Evolutionary conservation across 2,113 vertebrate species (phyloP).

Genomic region (Paradoxurus hermaphroditus): DNA sequence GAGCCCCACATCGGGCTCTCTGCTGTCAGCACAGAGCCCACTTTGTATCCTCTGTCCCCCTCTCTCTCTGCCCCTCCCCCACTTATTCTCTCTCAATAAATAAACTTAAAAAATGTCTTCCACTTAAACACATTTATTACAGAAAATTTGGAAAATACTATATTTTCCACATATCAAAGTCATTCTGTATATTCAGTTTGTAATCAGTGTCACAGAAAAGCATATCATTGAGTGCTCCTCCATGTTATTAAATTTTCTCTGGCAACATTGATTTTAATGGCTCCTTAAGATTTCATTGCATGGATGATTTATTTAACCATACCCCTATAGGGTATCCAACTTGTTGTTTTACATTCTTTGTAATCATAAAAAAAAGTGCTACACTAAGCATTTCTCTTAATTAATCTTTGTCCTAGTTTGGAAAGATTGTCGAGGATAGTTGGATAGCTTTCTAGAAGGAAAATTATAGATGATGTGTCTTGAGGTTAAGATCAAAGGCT

Average conservation of each 20-base stretch:
- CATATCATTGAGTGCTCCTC: constrained; percentile 14
- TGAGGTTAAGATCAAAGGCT: constrained; percentile 27
- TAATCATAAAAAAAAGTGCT: constrained; percentile 24
- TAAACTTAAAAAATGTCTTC: not conserved
- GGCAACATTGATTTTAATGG: constrained; percentile 61
- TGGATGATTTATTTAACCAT: constrained; percentile 57
- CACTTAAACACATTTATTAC: not conserved
- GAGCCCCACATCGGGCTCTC: not conserved
- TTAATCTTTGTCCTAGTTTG: constrained; percentile 34
- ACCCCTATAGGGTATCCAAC: not conserved
- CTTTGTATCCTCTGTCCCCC: too few species aligned
- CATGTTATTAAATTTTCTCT: constrained; percentile 58
- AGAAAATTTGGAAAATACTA: constrained; percentile 21
- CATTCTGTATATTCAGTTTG: constrained; percentile 21
- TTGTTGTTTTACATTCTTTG: constrained; percentile 46
- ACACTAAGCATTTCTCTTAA: constrained; percentile 52
- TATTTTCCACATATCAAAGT: not conserved
- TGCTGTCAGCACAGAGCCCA: too few species aligned
- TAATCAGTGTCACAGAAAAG: constrained; percentile 42
- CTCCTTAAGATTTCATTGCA: constrained; percentile 41
- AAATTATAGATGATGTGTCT: not conserved
- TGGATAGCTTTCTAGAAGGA: not conserved
- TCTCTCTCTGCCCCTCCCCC: not conserved
- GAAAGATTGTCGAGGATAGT: not conserved
- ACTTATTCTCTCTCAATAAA: not conserved